Conservation (phyloP, 2,797 vertebrate genomes). For the Tapera naevia region DNA sequence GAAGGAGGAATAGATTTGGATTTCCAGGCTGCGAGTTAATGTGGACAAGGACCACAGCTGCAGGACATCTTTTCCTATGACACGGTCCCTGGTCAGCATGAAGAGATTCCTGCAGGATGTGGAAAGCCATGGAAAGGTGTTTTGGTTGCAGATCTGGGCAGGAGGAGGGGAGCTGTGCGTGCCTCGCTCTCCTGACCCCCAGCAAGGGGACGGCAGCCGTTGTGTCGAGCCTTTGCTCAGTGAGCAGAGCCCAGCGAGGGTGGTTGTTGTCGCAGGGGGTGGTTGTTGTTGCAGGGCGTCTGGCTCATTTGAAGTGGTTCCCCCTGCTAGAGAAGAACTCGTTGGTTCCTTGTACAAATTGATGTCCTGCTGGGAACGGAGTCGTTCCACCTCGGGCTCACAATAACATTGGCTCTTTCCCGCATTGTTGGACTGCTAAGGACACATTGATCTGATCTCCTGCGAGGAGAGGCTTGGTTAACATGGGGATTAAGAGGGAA, state of each 20-base stretch:
- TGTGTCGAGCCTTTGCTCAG: background rate
- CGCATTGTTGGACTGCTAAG: background rate
- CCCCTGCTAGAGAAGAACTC: conserved; percentile 8
- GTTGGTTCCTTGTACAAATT: conserved; percentile 11
- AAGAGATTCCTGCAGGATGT: fast-evolving
- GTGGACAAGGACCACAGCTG: fast-evolving
- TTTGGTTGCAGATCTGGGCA: background rate
- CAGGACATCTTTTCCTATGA: fast-evolving
- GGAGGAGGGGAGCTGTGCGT: background rate
- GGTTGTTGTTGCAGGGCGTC: too few relatives aligned
- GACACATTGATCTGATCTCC: conserved; percentile 30
- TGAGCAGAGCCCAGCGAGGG: background rate
- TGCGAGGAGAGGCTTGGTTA: background rate
- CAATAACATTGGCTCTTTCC: conserved; percentile 43
- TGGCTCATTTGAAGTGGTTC: background rate
- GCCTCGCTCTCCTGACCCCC: background rate
- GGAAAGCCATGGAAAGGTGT: background rate
- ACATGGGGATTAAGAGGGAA: background rate
- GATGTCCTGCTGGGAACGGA: conserved; percentile 59
- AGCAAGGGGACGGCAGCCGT: background rate
- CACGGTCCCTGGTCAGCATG: fast-evolving
- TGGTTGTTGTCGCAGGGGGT: background rate
- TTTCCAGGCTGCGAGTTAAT: background rate
- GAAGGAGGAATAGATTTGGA: background rate
- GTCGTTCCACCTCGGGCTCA: conserved; percentile 43